Evolutionary conservation across 2,113 vertebrate species (phyloP).

Genomic region (Sorex araneus): DNA sequence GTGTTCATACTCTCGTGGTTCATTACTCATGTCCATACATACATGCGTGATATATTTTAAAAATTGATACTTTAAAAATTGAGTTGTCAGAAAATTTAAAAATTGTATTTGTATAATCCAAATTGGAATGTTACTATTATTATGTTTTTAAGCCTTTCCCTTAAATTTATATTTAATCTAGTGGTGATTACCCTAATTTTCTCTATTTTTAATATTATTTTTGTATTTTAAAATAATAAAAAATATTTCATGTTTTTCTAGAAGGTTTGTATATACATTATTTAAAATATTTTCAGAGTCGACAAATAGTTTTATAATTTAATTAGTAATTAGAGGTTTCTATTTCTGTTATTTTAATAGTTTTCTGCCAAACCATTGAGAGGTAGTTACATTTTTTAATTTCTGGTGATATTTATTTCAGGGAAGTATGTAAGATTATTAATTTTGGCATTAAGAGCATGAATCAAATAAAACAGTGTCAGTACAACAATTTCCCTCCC

Average conservation of each 20-base stretch:
- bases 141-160: not conserved
- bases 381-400: not conserved
- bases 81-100: too few species aligned
- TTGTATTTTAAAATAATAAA: not conserved
- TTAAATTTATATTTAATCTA: constrained; percentile 12
- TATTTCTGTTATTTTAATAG: not conserved
- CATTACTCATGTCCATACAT: too few species aligned
- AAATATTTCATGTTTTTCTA: not conserved
- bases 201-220: not conserved
- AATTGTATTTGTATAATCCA: too few species aligned
- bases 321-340: not conserved
- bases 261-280: not conserved
- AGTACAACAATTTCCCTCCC: not conserved
- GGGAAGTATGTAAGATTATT: not conserved
- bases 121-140: not conserved
- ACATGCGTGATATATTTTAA: too few species aligned
- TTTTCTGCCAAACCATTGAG: not conserved
- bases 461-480: not conserved
- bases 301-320: constrained; percentile 30
- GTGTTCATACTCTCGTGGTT: too few species aligned
- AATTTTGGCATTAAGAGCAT: not conserved
- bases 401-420: not conserved
- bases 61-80: too few species aligned
- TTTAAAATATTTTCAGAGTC: constrained; percentile 37
- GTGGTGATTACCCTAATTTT: constrained; percentile 33